Conservation (phyloP, 2,797 vertebrate genomes). For the Synaphobranchus kaupii region DNA sequence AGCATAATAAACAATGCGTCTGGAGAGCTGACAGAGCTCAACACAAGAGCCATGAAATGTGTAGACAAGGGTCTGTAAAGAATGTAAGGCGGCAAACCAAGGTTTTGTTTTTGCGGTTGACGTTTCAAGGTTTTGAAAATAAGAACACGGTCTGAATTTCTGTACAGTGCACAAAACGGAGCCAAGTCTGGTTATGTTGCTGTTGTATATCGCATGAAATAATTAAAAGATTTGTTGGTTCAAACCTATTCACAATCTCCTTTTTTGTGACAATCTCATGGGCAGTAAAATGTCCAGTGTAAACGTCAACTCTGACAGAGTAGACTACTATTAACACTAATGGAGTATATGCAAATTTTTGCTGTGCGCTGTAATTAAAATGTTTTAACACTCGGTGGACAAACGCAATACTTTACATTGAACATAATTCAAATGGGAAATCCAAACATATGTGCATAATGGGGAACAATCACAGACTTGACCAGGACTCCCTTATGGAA, state of each 20-base stretch:
- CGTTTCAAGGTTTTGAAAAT: background rate
- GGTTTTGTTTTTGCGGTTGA: background rate
- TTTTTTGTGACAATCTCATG: too few relatives aligned
- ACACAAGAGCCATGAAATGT: background rate
- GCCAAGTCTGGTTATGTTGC: too few relatives aligned
- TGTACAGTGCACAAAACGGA: background rate
- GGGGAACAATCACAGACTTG: too few relatives aligned
- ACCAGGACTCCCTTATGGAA: too few relatives aligned
- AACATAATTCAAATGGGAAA: background rate
- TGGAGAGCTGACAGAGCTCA: background rate
- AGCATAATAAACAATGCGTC: background rate
- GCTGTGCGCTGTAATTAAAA: background rate
- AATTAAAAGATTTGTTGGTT: too few relatives aligned
- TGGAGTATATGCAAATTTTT: too few relatives aligned
- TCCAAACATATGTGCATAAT: too few relatives aligned
- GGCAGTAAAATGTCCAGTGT: too few relatives aligned
- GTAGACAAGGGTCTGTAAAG: background rate
- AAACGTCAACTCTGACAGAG: too few relatives aligned
- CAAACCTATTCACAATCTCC: too few relatives aligned
- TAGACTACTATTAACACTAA: too few relatives aligned
- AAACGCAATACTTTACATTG: background rate
- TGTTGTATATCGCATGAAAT: too few relatives aligned
- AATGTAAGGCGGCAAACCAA: background rate
- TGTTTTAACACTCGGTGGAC: background rate
- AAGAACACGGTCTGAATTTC: background rate